Base-by-base conservation (phyloP, 1,140 invertebrate genomes). In the Drosophila subobscura region DNA sequence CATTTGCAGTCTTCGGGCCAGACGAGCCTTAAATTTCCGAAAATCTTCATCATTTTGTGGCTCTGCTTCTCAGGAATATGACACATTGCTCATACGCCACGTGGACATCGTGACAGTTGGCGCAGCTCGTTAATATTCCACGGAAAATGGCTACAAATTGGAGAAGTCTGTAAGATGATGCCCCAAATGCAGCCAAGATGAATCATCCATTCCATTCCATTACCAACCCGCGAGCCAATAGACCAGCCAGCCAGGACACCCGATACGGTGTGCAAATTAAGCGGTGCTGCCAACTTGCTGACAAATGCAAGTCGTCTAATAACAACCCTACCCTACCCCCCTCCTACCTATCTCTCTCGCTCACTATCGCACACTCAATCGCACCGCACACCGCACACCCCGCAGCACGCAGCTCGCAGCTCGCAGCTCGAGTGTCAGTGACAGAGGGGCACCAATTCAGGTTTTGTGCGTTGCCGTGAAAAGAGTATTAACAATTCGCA, bases 401-500 rank as follows among this genome's bases (percentile, higher is more conserved):
- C 3, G 10, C 10, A 12, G 10, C 33, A 12, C 0, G 5, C 8
- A 10, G 1, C 1, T 0, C 6, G 5, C 8, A 10, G 4, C 8
- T 10, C 10, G 10, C n/a, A n/a, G 40, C 23, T 44, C 54, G 60
- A 25, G 14, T 73, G 65, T 75, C 55, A 51, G 54, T 76, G 49
- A 76, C 72, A 50, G 16, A 20, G 16, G 1, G 57, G 50, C 72
- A 45, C 57, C 16, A 20, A 72, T 71, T 61, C 66, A 71, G 55
- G 73, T 67, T 72, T 61, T 81, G 29, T 77, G 53, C 40, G 33
- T 52, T 55, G 56, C 59, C 41, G 57, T 58, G 59, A 73, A 72
- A 65, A 88, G 83, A 64, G 83, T 89, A 88, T 88, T 83, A 89
- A 88, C 72, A 88, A 88, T 88, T 88, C 83, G 83, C 83, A 75